Conservation (phyloP, 1,140 invertebrate genomes). For the Trichoplusia ni region DNA sequence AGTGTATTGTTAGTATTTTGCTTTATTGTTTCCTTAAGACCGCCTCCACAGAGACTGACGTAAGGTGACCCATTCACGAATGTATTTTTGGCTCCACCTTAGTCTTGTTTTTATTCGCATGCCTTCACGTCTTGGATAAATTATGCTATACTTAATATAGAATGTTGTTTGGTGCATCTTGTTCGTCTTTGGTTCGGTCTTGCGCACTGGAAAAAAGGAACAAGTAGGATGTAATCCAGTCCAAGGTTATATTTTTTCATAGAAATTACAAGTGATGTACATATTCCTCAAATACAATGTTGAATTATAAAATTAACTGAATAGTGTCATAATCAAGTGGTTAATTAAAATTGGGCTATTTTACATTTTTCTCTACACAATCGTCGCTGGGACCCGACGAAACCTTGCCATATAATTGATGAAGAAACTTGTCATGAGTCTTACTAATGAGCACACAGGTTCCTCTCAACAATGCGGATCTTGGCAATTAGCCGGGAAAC, state of each 20-base stretch:
- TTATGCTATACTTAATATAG: conserved; percentile 23
- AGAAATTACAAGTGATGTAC: no score
- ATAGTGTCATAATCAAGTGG: no score
- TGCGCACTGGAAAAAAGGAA: conserved; percentile 4
- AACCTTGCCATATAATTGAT: conserved; percentile 16
- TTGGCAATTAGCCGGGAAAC: conserved; percentile 21
- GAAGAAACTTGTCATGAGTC: conserved; percentile 14
- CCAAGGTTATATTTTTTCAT: no score
- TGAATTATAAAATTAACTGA: no score
- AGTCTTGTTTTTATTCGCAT: conserved; percentile 24
- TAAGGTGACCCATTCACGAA: conserved; percentile 23
- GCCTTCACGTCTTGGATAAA: conserved; percentile 18
- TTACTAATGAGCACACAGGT: conserved; percentile 1
- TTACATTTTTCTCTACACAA: no score
- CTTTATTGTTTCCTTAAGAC: conserved; percentile 30
- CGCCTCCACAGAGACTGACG: background rate
- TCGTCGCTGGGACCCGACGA: no score
- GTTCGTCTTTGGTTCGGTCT: background rate
- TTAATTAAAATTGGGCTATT: no score
- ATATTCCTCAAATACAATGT: no score
- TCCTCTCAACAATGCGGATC: conserved; percentile 15
- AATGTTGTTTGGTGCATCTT: conserved; percentile 14
- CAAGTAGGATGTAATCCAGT: conserved; percentile 1
- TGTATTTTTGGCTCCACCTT: conserved; percentile 12
- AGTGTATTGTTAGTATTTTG: conserved; percentile 26